Evolutionary conservation across 2,797 vertebrate species (phyloP), one percentile per base, ranked within the genome.

Genomic region (Lagothrix lagotricha): DNA sequence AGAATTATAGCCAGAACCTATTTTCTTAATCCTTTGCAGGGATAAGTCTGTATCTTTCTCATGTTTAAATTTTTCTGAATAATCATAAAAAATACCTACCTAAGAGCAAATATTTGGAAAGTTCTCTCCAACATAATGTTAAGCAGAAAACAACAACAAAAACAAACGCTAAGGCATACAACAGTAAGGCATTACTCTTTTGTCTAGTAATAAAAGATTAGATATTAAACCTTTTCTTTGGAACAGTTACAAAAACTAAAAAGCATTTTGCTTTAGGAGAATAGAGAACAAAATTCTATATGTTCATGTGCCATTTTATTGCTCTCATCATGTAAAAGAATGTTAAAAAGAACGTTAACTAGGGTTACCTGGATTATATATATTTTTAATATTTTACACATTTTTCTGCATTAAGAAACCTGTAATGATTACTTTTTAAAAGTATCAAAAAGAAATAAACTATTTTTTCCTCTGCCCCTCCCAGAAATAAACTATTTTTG

Each of bases 391-490:
- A 17, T 44, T 82, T 58, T 41, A 91, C 77, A 82, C 46, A 91
- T 70, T 82, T 91, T 92, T 82, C 39, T 81, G 4, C 95, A 48
- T 77, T 92, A 76, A 92, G 88, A 96, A 90, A 48, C 0, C 33
- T 80, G 75, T 87, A 95, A 91, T 61, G 19, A 92, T 72, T 67
- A 82, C 8, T 44, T 77, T 88, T 86, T 61, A 75, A 92, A 96
- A 72, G 57, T 12, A 64, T 46, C 28, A 52, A 72, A 89, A 84
- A 80, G 12, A 83, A 88, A 87, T 28, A 64, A 48, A 57, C 20
- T 90, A 77, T 46, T 94, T 95, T 91, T 54, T 22, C 20, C 20
- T 7, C 20, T 54, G 7, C 52, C 7, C 20, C 20, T 54, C 20
- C 52, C 52, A 80, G 12, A 83, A 88, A 87, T 28, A 64, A 44